Evolutionary conservation across 2,888 invertebrate species (phyloP), one percentile per base, ranked within the genome.

Genomic region (Drosophila rubida): DNA sequence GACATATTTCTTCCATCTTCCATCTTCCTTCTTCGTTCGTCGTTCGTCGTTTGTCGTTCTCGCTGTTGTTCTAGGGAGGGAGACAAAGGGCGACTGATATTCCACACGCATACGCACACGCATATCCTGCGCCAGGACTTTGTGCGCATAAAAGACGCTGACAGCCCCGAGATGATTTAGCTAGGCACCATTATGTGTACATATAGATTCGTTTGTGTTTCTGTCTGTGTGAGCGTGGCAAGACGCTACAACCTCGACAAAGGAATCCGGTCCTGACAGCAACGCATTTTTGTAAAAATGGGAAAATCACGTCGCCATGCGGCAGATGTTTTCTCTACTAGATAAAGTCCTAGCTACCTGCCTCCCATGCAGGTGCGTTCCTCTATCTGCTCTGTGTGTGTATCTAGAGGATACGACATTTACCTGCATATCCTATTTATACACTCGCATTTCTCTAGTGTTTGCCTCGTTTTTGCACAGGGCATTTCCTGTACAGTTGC

Each of bases 351-450:
- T 74, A 71, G 69, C 81, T 81, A 83, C 84, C 84, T 82, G 81
- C 82, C 53, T 57, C 22, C 50, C 41, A 64, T 61, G 82, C 84
- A 84, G 84, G 84, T 82, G 83, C 45, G 1, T 48, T 11, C 25
- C 32, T 49, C 9, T 44, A 39, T 64, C 42, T 71, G 49, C 51
- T 45, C 8, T 44, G 37, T 64, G 42, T 71, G 45, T 57, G 50
- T 13, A 6, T 35, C 5, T 7, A 25, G 41, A 57, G 75, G 61
- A 69, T 35, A 66, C 59, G 13, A 61, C 60, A 53, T 63, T 63
- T 85, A 83, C 86, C 86, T 86, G 83, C 81, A 83, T 80, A 78
- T 85, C 65, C 75, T 69, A 77, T 76, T 75, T 76, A 78, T 66
- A 84, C 46, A 60, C 48, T 16, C 49, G 35, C 42, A 55, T 63